Conservation (phyloP, 2,888 invertebrate species). For the Drosophila hamatofila region DNA sequence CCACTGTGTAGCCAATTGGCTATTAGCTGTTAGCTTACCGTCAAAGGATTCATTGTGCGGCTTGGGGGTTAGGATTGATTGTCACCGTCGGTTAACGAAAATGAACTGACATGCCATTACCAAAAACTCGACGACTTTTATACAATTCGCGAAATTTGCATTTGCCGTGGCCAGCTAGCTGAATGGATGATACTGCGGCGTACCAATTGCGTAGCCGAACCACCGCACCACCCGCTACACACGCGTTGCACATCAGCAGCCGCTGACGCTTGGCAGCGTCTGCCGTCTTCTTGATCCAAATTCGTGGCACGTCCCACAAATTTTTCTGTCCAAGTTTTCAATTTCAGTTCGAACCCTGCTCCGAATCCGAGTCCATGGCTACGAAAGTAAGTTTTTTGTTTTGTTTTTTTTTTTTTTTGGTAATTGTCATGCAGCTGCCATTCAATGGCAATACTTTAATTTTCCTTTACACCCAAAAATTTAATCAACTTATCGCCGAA, state of each 20-base stretch:
- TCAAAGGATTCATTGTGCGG: conserved; percentile 85
- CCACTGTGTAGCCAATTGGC: too few relatives aligned
- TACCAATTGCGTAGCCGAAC: conserved; percentile 52
- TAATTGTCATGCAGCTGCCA: conserved; percentile 68
- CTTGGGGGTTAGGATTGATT: conserved; percentile 79
- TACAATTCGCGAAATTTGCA: conserved; percentile 79
- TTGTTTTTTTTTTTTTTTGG: conserved; percentile 16
- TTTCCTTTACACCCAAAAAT: conserved; percentile 56
- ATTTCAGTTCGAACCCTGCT: conserved; percentile 43
- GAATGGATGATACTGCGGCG: conserved; percentile 46
- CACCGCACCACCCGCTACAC: conserved; percentile 14
- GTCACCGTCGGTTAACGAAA: conserved; percentile 85
- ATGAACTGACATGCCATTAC: conserved; percentile 85
- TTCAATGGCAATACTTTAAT: conserved; percentile 65
- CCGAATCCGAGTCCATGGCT: conserved; percentile 41
- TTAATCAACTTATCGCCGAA: conserved; percentile 17
- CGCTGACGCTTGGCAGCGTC: conserved; percentile 40
- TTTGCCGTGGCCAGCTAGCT: conserved; percentile 37
- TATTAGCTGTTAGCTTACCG: conserved; percentile 81
- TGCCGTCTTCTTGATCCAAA: conserved; percentile 68
- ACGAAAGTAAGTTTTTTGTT: conserved; percentile 65
- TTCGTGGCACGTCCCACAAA: conserved; percentile 66
- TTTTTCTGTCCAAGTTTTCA: conserved; percentile 63
- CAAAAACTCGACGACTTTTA: conserved; percentile 83
- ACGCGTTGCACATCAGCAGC: conserved; percentile 7